Conservation (phyloP, 2,113 vertebrate genomes). For the Leptosomus discolor region DNA sequence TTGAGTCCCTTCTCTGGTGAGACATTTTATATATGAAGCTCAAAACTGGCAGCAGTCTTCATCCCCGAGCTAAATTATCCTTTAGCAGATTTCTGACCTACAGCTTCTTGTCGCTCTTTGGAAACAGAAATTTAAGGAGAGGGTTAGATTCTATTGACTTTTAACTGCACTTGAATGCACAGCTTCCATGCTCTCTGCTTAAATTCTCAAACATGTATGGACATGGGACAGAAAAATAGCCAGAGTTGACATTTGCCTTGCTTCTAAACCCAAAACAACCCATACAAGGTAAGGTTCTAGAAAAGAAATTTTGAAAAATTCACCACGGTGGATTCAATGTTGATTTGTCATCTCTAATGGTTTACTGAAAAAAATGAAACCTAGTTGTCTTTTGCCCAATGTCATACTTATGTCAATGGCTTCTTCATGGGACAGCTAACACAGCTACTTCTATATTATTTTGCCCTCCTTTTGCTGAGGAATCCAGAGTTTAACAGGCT, state of each 20-base stretch:
- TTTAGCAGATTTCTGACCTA: not conserved
- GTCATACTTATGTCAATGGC: accelerated
- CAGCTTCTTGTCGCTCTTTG: not conserved
- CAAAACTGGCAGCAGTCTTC: not conserved
- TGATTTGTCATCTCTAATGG: not conserved
- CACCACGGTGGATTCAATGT: not conserved
- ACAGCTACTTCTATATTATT: not conserved
- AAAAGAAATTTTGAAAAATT: not conserved
- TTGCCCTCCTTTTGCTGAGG: not conserved
- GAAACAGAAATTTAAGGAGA: not conserved
- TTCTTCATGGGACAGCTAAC: not conserved
- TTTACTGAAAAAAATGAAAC: not conserved
- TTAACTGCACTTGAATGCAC: not conserved
- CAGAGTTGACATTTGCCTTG: not conserved
- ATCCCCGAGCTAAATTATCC: not conserved
- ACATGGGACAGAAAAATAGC: not conserved
- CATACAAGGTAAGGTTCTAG: not conserved
- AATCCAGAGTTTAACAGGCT: not conserved
- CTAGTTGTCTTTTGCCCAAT: not conserved
- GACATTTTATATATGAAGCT: not conserved
- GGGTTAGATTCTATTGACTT: not conserved
- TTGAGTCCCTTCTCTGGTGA: not conserved
- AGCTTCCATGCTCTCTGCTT: not conserved
- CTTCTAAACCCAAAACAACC: not conserved
- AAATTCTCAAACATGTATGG: not conserved